These are phyloP conservation scores for Coenobita brevimanus DNA, from an alignment of 1,140 invertebrate genomes.

Conservation along the genomic window DNA sequence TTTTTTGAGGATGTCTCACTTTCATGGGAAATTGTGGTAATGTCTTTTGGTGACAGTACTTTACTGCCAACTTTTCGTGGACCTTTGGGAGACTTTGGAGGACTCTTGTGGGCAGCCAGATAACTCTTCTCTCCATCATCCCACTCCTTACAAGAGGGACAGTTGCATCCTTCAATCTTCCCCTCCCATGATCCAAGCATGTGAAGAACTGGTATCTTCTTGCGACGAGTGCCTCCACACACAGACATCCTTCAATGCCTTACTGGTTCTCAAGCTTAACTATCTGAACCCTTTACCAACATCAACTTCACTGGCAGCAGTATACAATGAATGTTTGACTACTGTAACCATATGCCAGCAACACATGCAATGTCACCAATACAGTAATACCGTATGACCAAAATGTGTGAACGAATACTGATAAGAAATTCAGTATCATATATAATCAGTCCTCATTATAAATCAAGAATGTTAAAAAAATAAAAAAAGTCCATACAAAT, in stretches of 20 bases:
- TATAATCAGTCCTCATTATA: too few relatives aligned
- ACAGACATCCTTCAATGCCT: conserved; percentile 27
- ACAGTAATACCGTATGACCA: too few relatives aligned
- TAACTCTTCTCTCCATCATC: conserved; percentile 25
- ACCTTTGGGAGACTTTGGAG: conserved; percentile 34
- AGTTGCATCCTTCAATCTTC: conserved; percentile 64
- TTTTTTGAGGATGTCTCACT: conserved; percentile 5
- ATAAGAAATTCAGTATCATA: too few relatives aligned
- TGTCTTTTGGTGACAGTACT: conserved; percentile 43
- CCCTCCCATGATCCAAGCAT: conserved; percentile 61
- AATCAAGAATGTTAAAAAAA: too few relatives aligned
- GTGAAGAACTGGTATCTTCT: conserved; percentile 65
- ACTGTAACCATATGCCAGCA: too few relatives aligned
- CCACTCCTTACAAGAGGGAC: conserved; percentile 59
- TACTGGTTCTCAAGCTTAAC: not conserved
- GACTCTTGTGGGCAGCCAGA: conserved; percentile 21
- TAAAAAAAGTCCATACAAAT: too few relatives aligned
- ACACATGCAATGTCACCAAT: too few relatives aligned
- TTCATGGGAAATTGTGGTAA: not conserved
- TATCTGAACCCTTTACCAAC: not conserved
- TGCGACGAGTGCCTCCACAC: conserved; percentile 58
- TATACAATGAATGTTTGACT: not conserved
- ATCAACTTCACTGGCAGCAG: not conserved
- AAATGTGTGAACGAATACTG: too few relatives aligned
- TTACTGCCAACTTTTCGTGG: conserved; percentile 36